Base-by-base conservation (phyloP, 2,113 vertebrate species). In the Sinocyclocheilus grahami region DNA sequence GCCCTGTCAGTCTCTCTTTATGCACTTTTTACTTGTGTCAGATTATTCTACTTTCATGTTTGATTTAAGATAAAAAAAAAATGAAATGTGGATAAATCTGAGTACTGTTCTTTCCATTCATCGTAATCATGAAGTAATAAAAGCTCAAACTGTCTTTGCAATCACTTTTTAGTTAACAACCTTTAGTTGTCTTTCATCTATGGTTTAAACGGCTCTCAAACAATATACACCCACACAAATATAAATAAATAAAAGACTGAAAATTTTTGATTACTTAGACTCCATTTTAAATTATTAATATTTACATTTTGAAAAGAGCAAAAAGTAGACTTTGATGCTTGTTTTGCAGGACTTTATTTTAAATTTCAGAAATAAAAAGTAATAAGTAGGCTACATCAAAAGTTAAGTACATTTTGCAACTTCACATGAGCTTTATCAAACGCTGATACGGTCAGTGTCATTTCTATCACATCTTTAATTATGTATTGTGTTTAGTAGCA, bases 11-110 rank as follows among this genome's bases (percentile, higher is more conserved):
- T 51, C 11, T 33, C 42, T 71, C 53, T 72, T 83, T 18, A 33
- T 72, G 46, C 65, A 71, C 30, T 72, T 58, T 72, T 83, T 24
- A 69, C 62, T 20, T 51, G 65, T 85, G 65, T 85, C 60, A 62
- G 24, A 48, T 60, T 14, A 18, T 84, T 27, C 22, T 88, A 27
- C 63, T 69, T 16, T 82, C 7, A 81, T 67, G 46, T 77, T 77
- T 86, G 39, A 65, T 27, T 48, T 58, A 48, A 85, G 63, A 81
- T 42, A 55, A 65, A 82, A 86, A 86, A 86, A 83, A 12, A 77
- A 79, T 58, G 0, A 71, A 58, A 55, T 83, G 3, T 55, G 79
- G 42, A 67, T 51, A 39, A 76, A 76, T 58, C 39, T 33, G 78
- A 81, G 5, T 27, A 69, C 42, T 24, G 30, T 51, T 86, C 7